Conservation (phyloP, 2,113 vertebrate genomes). For the Amazona vittata region DNA sequence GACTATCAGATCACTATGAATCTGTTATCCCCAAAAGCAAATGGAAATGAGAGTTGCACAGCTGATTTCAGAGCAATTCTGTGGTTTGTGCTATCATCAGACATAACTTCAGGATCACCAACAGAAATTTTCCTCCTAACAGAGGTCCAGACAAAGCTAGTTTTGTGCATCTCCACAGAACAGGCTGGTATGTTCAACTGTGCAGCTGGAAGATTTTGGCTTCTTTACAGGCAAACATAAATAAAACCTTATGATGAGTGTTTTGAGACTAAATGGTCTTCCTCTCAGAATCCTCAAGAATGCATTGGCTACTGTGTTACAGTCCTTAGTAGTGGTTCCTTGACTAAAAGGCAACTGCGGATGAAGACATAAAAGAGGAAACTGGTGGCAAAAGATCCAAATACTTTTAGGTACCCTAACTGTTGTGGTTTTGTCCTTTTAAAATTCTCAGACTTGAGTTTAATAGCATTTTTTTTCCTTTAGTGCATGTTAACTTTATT, state of each 20-base stretch:
- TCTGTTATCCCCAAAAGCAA: background rate
- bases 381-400: background rate
- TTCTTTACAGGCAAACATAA: background rate
- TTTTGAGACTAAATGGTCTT: slow-evolving; percentile 21
- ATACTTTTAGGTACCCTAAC: background rate
- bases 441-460: slow-evolving; percentile 75
- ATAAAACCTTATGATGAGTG: background rate
- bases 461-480: slow-evolving; percentile 77
- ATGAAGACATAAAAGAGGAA: background rate
- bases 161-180: background rate
- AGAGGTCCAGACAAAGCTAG: background rate
- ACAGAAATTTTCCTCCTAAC: background rate
- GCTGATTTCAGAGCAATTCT: background rate
- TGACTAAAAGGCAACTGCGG: background rate
- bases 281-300: slow-evolving; percentile 18
- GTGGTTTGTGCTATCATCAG: background rate
- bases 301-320: background rate
- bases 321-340: background rate
- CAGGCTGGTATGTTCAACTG: background rate
- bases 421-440: background rate
- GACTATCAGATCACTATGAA: background rate
- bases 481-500: slow-evolving; percentile 76
- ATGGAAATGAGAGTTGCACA: background rate
- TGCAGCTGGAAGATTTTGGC: background rate
- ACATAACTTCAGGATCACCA: background rate